phyloP scores from a whole-genome alignment of 1,140 invertebrate species.

The Dolichoris vasculosae region DNA sequence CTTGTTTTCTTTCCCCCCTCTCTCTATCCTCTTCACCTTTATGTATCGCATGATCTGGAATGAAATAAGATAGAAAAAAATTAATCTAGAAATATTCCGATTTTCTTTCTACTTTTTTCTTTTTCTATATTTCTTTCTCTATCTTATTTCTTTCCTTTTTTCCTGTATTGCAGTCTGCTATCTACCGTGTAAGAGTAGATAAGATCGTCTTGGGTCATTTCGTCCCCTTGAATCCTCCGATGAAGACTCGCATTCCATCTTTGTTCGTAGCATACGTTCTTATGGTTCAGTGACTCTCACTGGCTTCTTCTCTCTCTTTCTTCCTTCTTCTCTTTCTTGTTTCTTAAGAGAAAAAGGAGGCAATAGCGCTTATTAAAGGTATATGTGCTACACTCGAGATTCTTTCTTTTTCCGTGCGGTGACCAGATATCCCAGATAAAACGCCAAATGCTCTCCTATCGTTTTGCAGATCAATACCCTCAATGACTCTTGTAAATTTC shows the following conservation, averaged over 20 bases:
- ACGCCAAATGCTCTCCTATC: slow-evolving; percentile 34
- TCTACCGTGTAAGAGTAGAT: slow-evolving; percentile 41
- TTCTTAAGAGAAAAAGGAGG: slow-evolving; percentile 19
- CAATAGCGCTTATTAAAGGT: slow-evolving; percentile 42
- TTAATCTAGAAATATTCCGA: slow-evolving; percentile 21
- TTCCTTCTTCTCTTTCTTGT: not conserved
- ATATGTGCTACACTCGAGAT: not conserved
- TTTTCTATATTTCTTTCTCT: slow-evolving; percentile 3
- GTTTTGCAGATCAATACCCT: slow-evolving; percentile 35
- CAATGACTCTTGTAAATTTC: slow-evolving; percentile 3
- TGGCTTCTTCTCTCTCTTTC: not conserved
- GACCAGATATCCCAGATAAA: slow-evolving; percentile 38
- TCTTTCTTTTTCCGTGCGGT: not conserved
- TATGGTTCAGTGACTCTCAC: not conserved
- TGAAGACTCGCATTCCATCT: slow-evolving; percentile 3
- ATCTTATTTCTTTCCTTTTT: not conserved
- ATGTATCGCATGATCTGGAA: not conserved
- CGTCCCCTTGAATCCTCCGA: not conserved
- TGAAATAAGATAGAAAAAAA: slow-evolving; percentile 24
- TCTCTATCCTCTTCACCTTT: not conserved
- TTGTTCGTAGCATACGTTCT: not conserved
- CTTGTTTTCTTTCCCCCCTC: not conserved
- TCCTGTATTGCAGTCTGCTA: slow-evolving; percentile 7
- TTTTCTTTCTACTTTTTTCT: not conserved
- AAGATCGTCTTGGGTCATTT: slow-evolving; percentile 43